Conservation (phyloP, 2,113 vertebrate species). For the Antechinus stuartii region DNA sequence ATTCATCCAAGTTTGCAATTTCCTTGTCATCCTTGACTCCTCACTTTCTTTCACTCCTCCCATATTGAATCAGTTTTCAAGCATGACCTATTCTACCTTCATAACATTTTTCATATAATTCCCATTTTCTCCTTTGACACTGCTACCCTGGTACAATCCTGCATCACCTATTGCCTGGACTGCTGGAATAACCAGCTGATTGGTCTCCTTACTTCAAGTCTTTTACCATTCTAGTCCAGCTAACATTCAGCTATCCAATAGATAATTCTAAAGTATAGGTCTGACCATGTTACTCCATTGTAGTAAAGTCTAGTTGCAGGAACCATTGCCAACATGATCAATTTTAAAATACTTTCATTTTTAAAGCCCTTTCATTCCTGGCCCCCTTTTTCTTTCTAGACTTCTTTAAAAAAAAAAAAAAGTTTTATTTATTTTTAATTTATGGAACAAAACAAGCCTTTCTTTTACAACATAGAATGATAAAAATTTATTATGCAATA, state of each 20-base stretch:
- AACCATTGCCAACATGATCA: background rate
- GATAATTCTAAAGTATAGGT: background rate
- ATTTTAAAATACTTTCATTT: background rate
- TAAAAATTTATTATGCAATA: background rate
- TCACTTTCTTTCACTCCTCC: background rate
- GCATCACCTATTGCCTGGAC: background rate
- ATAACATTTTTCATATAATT: background rate
- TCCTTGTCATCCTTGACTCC: background rate
- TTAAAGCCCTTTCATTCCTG: background rate
- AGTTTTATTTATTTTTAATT: background rate
- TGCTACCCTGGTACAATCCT: background rate
- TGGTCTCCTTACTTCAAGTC: background rate
- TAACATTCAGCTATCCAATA: background rate
- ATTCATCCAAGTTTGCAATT: background rate
- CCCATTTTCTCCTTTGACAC: background rate
- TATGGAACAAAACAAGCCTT: background rate
- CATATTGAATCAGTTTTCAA: background rate
- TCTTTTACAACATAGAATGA: background rate
- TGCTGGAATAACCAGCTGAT: background rate
- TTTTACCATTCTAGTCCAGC: background rate
- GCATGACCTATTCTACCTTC: background rate
- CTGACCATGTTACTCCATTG: background rate
- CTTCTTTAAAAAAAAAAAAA: background rate
- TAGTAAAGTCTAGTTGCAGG: background rate
- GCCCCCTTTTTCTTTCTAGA: background rate